Evolutionary conservation across 2,888 invertebrate species (phyloP).

Genomic region (Macaria notata): DNA sequence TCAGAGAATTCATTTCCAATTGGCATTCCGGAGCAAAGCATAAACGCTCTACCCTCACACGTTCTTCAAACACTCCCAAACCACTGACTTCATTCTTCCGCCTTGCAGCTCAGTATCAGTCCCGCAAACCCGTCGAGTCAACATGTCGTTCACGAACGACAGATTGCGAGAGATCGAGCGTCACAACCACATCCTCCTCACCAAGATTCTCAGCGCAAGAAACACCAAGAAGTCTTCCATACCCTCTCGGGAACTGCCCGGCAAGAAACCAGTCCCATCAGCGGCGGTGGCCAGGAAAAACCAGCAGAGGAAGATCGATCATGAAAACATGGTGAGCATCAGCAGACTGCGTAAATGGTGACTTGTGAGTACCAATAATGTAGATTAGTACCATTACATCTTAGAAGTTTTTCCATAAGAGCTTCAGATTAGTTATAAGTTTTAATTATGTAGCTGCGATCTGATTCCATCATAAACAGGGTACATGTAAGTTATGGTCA

Average conservation of each 20-base stretch:
- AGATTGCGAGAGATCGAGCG: conserved; percentile 83
- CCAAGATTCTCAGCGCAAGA: conserved; percentile 79
- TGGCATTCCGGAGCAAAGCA: neutral
- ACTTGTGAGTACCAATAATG: neutral
- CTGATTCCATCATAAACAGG: no score
- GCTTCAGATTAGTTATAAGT: no score
- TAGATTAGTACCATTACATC: no score
- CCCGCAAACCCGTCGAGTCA: conserved; percentile 56
- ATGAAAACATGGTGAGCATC: conserved; percentile 79
- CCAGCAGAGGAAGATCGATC: conserved; percentile 80
- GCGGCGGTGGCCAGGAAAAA: conserved; percentile 79
- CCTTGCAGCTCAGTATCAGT: conserved; percentile 58
- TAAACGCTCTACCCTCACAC: neutral
- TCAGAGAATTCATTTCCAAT: no score
- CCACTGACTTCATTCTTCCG: neutral
- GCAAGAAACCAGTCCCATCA: conserved; percentile 52
- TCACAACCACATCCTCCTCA: conserved; percentile 81
- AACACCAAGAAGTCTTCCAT: conserved; percentile 61
- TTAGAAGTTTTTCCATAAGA: no score
- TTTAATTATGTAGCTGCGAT: no score
- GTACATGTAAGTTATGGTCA: no score
- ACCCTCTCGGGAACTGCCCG: conserved; percentile 47
- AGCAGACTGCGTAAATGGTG: neutral
- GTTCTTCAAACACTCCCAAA: neutral
- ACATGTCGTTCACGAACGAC: conserved; percentile 83